These are phyloP conservation scores for Ctena decussata DNA, from an alignment of 2,888 invertebrate genomes.

Conservation along the genomic window DNA sequence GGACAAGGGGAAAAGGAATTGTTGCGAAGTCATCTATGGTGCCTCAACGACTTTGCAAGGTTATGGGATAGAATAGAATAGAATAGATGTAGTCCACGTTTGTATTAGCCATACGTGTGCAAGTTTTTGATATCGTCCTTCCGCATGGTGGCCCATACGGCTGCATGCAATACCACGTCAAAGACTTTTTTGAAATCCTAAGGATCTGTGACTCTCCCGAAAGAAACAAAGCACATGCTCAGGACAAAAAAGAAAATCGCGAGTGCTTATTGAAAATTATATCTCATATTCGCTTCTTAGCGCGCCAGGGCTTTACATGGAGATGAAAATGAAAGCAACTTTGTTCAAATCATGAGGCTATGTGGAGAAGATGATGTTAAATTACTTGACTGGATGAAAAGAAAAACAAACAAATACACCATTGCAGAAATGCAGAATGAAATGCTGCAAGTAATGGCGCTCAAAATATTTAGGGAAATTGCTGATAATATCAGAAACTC, in stretches of 20 bases:
- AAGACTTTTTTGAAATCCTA: no score
- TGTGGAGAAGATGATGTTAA: slow-evolving; percentile 30
- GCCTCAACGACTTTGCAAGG: no score
- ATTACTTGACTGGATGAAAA: slow-evolving; percentile 40
- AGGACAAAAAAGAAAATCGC: background rate
- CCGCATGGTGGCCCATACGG: no score
- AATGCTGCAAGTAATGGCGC: slow-evolving; percentile 49
- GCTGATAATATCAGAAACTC: slow-evolving; percentile 1
- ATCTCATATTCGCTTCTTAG: slow-evolving; percentile 38
- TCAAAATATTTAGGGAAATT: slow-evolving; percentile 28
- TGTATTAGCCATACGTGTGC: no score
- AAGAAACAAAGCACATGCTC: no score
- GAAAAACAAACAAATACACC: slow-evolving; percentile 37
- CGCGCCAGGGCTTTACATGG: slow-evolving; percentile 34
- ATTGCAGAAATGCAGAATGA: slow-evolving; percentile 59
- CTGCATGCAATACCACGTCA: no score
- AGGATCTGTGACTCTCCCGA: no score
- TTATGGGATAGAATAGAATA: no score
- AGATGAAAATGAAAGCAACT: slow-evolving; percentile 31
- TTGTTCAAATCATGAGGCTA: slow-evolving; percentile 41
- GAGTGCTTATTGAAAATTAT: background rate
- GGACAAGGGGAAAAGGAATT: no score
- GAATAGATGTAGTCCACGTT: no score
- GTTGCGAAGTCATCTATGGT: no score
- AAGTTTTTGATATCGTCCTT: no score